Base-by-base conservation (phyloP, 2,797 vertebrate genomes). In the Sphaeramia orbicularis region DNA sequence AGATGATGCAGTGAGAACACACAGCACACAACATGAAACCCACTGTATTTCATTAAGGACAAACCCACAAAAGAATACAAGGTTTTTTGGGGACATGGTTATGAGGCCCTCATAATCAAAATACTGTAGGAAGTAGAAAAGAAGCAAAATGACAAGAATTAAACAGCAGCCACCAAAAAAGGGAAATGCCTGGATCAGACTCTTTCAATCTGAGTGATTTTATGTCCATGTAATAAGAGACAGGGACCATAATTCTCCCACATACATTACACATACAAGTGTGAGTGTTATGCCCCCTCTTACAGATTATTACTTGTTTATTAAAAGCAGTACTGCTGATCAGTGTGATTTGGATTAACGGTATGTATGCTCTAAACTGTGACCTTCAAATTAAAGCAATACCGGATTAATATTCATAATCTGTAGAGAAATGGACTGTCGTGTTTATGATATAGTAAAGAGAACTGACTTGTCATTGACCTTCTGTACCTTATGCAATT, bases 1-100 rank as follows among this genome's bases (percentile, higher is more conserved):
- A 70, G 94, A 96, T 68, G 62, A 88, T 74, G 88, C 93, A 86
- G 93, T 95, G 79, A 93, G 92, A 66, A 50, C 61, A 43, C 36
- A 43, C 38, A 55, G 11, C 30, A 63, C 5, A 64, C 44, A 65
- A 30, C 24, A 56, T 53, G 12, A 35, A 30, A 30, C n/a, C 55
- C 6, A 48, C 30, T 49, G 10, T 35, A 54, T 53, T 72, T 53
- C 36, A 53, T n/a, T 66, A 54, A 68, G 48, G 58, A 44, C 54
- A 71, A 57, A 57, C 30, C 6, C 71, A 64, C 4, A 44, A 30
- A 71, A 48, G 63, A 30, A 15, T 55, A 27, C 24, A 27, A 27
- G 24, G 24, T 13, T 2, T 64, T 58, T 47, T n/a, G 65, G n/a
- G 66, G 48, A 42, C 74, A 85, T 63, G 51, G 63, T 40, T 18